Evolutionary conservation across 2,113 vertebrate genomes (phyloP), one percentile per base, ranked within the genome.

Genomic region (Osmerus mordax): DNA sequence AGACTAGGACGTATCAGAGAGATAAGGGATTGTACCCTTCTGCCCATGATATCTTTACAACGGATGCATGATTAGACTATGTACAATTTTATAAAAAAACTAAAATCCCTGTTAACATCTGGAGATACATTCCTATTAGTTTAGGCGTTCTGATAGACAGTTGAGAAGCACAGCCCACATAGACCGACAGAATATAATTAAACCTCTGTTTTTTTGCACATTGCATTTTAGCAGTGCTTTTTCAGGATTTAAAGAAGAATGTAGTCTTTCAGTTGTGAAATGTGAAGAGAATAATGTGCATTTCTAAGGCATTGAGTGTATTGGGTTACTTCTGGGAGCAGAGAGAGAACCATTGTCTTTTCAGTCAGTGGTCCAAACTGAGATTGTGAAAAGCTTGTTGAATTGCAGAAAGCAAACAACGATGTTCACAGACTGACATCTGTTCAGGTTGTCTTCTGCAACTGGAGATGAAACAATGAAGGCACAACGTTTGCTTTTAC

Each of bases 251-350:
- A 71, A 59, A 74, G 36, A 66, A 84, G 87, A 94, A 92, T 91
- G 92, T 88, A 89, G 90, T 93, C 90, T 90, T 84, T 90, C 78
- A 89, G 84, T 93, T 89, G 90, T 91, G 90, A 94, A 93, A 93
- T 94, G 89, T 78, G 93, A 93, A 92, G 91, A 91, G 92, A 94
- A 93, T 93, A 94, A 94, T 83, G 91, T 92, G 92, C 93, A 94
- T 94, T 94, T 94, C 93, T 94, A 88, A 87, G 91, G 88, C 91
- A 41, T 74, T 88, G 87, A 91, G 90, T 93, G 77, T 82, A 86
- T 83, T 81, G 74, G 76, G 84, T 87, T 84, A 74, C 79, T 81
- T 84, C 78, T 82, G 74, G 72, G 79, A 82, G 70, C 76, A 66
- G 73, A 84, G 80, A 91, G 89, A 93, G 92, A 90, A 84, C 81